Evolutionary conservation across 2,888 invertebrate species (phyloP).

Genomic region (Eucriotettix oculatus): DNA sequence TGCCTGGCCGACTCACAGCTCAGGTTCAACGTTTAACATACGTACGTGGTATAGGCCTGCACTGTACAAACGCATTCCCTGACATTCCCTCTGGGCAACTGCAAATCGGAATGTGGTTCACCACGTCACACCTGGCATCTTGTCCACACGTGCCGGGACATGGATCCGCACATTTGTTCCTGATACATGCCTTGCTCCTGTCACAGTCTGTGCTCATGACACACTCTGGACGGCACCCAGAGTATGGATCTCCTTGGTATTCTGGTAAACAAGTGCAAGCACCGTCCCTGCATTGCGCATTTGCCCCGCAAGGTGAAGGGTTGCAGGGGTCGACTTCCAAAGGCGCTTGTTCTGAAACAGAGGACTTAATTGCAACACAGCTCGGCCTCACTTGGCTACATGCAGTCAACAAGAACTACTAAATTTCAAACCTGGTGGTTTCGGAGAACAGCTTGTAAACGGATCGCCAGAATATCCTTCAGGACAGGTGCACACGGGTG

Average conservation of each 20-base stretch:
- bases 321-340: conserved; percentile 16
- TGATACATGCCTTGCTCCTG: conserved; percentile 43
- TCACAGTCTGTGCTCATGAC: conserved; percentile 48
- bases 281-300: conserved; percentile 29
- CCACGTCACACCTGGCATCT: conserved; percentile 52
- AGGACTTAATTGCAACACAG: background rate
- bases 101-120: conserved; percentile 55
- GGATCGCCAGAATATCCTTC: conserved; percentile 22
- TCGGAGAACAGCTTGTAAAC: conserved; percentile 17
- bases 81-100: conserved; percentile 38
- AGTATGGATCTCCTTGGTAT: conserved; percentile 54
- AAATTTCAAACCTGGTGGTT: conserved; percentile 5
- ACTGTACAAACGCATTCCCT: conserved; percentile 52
- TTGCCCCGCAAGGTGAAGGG: conserved; percentile 21
- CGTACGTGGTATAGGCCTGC: conserved; percentile 27
- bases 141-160: conserved; percentile 53
- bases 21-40: background rate
- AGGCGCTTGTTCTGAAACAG: background rate
- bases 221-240: conserved; percentile 54
- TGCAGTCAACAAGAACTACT: no score
- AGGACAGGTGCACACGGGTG: conserved; percentile 22
- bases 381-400: no score
- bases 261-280: conserved; percentile 53
- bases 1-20: no score
- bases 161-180: conserved; percentile 51